Conservation (phyloP, 2,888 invertebrate species). For the Drosophila anceps region DNA sequence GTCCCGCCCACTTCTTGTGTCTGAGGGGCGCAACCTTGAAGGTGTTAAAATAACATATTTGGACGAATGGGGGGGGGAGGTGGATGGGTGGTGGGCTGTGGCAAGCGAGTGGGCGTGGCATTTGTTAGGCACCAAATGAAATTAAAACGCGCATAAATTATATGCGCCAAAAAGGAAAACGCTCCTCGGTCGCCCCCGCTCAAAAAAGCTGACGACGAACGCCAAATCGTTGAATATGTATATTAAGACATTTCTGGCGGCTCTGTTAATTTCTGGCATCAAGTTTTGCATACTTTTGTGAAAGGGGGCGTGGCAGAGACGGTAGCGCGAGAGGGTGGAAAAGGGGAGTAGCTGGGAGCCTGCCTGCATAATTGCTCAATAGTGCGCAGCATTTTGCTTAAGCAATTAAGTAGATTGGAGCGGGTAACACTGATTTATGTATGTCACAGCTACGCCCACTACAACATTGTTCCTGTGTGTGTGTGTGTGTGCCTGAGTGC, state of each 20-base stretch:
- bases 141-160: slow-evolving; percentile 82
- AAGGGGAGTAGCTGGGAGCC: neutral
- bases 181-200: neutral
- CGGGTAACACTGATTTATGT: slow-evolving; percentile 67
- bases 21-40: slow-evolving; percentile 73
- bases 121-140: slow-evolving; percentile 78
- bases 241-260: slow-evolving; percentile 75
- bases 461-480: neutral
- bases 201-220: slow-evolving; percentile 14
- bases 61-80: neutral
- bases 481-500: slow-evolving; percentile 2
- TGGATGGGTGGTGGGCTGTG: neutral
- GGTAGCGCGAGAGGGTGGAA: rapidly evolving
- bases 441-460: slow-evolving; percentile 24
- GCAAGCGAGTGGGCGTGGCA: slow-evolving; percentile 66
- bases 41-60: slow-evolving; percentile 81
- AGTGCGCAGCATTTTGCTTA: slow-evolving; percentile 71
- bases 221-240: slow-evolving; percentile 67
- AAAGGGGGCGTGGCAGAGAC: no score
- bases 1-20: slow-evolving; percentile 20
- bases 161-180: slow-evolving; percentile 31
- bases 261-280: slow-evolving; percentile 54
- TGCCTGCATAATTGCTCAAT: slow-evolving; percentile 75
- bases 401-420: slow-evolving; percentile 65
- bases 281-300: slow-evolving; percentile 63